Evolutionary conservation across 2,797 vertebrate genomes (phyloP), one percentile per base, ranked within the genome.

Genomic region (Rhinoraja longicauda): DNA sequence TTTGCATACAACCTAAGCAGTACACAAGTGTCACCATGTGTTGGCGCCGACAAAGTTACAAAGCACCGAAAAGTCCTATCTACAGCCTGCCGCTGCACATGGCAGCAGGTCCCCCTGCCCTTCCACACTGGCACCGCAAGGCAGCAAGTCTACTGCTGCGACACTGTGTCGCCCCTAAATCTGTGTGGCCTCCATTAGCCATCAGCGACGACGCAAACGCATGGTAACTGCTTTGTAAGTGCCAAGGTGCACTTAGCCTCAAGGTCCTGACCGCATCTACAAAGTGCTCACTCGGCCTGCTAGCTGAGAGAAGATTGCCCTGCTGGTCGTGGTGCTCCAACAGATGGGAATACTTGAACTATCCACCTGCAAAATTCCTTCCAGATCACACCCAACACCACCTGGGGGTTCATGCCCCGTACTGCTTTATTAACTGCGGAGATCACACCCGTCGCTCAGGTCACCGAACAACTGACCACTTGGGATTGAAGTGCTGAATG

Each of bases 301-400:
- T n/a, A 26, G 26, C 93, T 53, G 78, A 39, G 88, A 64, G 64
- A 86, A 82, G 79, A 90, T 91, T 45, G 79, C 21, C 53, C 36
- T 90, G 3, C 76, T 73, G 26, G 17, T 93, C 94, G 53, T 92
- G 39, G 70, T 45, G 36, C 1, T 26, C 70, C 91, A 78, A 72
- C 81, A 82, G 57, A 78, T 90, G n/a, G 73, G 36, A 93, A 94
- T 94, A 94, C 93, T 36, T 84, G 62, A 67, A 93, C 90, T 93
- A 82, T 90, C 88, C 21, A 93, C 0, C 4, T 75, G 70, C 93
- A 75, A 94, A 62, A 53, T 53, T 53, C 45, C 45, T 93, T 93
- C 0, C 24, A 94, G 62, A 90, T 82, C 12, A 21, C 93, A n/a
- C 67, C 45, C 39, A 94, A 94, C 70, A 92, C 70, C 39, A n/a